Evolutionary conservation across 2,888 invertebrate genomes (phyloP), one percentile per base, ranked within the genome.

Genomic region (Graphium colonna): DNA sequence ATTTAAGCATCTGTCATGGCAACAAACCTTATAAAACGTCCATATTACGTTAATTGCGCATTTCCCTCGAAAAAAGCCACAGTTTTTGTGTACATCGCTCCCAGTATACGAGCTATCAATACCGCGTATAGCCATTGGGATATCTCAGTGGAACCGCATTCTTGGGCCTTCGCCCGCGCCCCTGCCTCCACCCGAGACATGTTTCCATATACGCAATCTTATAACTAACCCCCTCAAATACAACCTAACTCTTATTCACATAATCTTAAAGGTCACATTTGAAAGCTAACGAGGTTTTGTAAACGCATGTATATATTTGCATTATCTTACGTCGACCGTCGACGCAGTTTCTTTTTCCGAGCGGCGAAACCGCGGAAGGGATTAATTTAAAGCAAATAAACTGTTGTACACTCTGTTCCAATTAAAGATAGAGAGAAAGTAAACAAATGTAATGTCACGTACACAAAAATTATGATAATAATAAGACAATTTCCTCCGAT

Each of bases 71-170:
- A 41, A 47, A 31, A 51, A 67, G 71, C 63, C 71, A 51, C 46
- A 75, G 61, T 71, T 60, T 70, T 61, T 58, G 57, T 54, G 65
- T 68, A 66, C 62, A 52, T 60, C 55, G 55, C 71, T 73, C n/a
- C 36, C 42, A 47, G 73, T 68, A 66, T 61, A 65, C 65, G 67
- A 75, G 70, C 72, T 76, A 79, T 77, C 80, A 71, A 76, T 76
- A 73, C 69, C 62, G 43, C 51, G 49, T 79, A 77, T 77, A 82
- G 78, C 75, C 77, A 73, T 80, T 75, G 81, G 82, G 80, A 81
- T 84, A 82, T 81, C 79, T 79, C 80, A 75, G 77, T 73, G 53
- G 73, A 81, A 87, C 87, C 85, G 77, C 87, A 87, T 87, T 87
- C 87, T 86, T 73, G 65, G 68, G 71, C 73, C 77, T 67, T 69